Conservation (phyloP, 2,797 vertebrate species). For the Podargus strigoides region DNA sequence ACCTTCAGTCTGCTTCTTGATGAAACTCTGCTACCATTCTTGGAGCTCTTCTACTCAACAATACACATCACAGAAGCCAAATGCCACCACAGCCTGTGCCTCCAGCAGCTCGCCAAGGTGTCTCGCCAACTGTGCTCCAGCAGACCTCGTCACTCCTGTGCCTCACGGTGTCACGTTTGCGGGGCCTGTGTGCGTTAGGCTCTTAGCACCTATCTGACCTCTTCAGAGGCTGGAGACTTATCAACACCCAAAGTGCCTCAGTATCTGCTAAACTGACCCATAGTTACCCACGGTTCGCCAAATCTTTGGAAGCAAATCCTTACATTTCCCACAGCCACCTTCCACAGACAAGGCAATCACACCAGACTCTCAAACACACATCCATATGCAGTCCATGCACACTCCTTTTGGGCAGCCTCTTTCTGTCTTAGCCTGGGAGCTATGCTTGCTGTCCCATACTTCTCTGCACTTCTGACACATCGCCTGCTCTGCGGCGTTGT, state of each 20-base stretch:
- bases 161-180: background rate
- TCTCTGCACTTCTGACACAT: background rate
- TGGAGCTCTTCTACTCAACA: background rate
- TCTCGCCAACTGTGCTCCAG: background rate
- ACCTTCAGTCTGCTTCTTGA: background rate
- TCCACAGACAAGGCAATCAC: background rate
- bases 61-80: background rate
- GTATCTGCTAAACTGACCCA: background rate
- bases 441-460: fast-evolving
- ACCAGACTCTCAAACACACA: background rate
- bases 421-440: background rate
- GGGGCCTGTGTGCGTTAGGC: background rate
- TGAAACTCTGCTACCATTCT: background rate
- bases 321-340: background rate
- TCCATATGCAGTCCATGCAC: fast-evolving
- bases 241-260: background rate
- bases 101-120: background rate
- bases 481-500: fast-evolving
- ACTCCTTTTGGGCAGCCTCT: background rate
- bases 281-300: background rate
- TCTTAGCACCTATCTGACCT: background rate
- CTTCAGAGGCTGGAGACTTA: background rate
- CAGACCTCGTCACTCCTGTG: background rate
- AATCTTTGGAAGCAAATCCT: background rate
- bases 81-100: background rate